Conservation (phyloP, 1,140 invertebrate genomes). For the Dendrolimus kikuchii region DNA sequence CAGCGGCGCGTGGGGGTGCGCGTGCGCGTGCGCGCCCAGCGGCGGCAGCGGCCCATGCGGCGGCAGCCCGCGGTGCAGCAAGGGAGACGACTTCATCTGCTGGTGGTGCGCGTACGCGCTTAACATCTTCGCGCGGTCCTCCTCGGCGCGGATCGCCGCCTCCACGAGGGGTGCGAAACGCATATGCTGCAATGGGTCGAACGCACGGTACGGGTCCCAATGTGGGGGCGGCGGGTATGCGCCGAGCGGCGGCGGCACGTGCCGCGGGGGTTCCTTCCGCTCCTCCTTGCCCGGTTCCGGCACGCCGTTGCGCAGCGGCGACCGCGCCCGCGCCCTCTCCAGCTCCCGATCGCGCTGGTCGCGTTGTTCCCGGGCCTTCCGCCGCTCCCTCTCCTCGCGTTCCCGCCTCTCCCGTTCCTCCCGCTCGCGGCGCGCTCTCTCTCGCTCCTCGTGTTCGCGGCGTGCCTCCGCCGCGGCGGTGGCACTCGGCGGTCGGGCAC, state of each 20-base stretch:
- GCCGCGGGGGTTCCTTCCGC: constrained; percentile 68
- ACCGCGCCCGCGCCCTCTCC: constrained; percentile 75
- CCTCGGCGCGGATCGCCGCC: constrained; percentile 80
- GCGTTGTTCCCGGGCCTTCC: constrained; percentile 43
- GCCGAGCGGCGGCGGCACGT: constrained; percentile 73
- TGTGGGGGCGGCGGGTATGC: constrained; percentile 76
- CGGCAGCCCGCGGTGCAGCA: constrained; percentile 55
- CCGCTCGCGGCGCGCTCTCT: constrained; percentile 78
- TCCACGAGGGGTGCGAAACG: constrained; percentile 83
- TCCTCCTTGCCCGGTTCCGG: constrained; percentile 60
- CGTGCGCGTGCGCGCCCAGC: constrained; percentile 29
- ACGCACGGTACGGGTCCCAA: constrained; percentile 76
- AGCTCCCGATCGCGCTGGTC: constrained; percentile 60
- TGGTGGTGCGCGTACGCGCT: constrained; percentile 76
- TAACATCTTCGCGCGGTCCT: constrained; percentile 82
- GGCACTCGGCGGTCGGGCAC: constrained; percentile 75
- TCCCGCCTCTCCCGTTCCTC: constrained; percentile 82
- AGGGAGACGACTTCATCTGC: constrained; percentile 53
- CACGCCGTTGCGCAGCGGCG: constrained; percentile 79
- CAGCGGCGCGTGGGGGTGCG: constrained; percentile 36
- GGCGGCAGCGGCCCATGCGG: constrained; percentile 23
- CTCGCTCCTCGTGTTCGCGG: constrained; percentile 77
- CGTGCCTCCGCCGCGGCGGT: constrained; percentile 48
- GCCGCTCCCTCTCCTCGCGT: constrained; percentile 72
- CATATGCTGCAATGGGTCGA: constrained; percentile 78